A percentile compares a stretch with the other conserved stretches of the same genome.
These are phyloP conservation scores for Petrolisthes manimaculis DNA, from an alignment of 2,888 invertebrate genomes.

Conservation along the genomic window DNA sequence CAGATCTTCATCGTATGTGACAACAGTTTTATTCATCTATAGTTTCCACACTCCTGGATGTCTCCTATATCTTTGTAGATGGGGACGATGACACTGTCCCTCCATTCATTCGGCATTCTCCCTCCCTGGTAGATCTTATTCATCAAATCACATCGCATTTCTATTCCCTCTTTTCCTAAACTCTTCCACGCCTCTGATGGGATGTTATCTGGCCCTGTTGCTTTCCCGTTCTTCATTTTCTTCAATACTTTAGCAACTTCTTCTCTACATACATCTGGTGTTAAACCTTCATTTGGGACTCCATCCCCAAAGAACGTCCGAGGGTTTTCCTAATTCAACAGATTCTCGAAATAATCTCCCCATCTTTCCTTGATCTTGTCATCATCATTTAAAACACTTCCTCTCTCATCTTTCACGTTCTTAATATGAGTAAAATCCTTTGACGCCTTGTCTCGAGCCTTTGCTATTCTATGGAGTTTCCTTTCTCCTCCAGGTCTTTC, in stretches of 20 bases:
- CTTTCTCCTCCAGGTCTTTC: too few species aligned
- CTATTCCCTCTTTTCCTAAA: neutral
- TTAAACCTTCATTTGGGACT: conserved; percentile 3
- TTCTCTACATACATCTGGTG: neutral
- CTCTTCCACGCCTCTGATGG: too few species aligned
- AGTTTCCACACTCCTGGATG: conserved; percentile 1
- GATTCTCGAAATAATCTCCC: too few species aligned
- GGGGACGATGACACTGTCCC: conserved; percentile 14
- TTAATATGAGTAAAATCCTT: too few species aligned
- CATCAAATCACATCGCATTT: neutral
- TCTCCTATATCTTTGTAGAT: conserved; percentile 5
- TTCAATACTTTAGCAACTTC: neutral
- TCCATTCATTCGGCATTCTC: conserved; percentile 10
- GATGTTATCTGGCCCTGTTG: too few species aligned
- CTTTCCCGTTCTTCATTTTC: neutral
- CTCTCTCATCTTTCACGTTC: too few species aligned
- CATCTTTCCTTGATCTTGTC: neutral
- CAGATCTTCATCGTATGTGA: conserved; percentile 16
- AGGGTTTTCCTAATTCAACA: neutral
- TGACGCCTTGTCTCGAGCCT: too few species aligned
- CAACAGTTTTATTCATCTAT: conserved; percentile 6
- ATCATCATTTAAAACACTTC: too few species aligned
- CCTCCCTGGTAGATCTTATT: neutral
- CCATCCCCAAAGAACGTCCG: neutral
- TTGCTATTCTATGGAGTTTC: too few species aligned